Evolutionary conservation across 2,888 invertebrate genomes (phyloP), one percentile per base, ranked within the genome.

Genomic region (Leucophenga montana): DNA sequence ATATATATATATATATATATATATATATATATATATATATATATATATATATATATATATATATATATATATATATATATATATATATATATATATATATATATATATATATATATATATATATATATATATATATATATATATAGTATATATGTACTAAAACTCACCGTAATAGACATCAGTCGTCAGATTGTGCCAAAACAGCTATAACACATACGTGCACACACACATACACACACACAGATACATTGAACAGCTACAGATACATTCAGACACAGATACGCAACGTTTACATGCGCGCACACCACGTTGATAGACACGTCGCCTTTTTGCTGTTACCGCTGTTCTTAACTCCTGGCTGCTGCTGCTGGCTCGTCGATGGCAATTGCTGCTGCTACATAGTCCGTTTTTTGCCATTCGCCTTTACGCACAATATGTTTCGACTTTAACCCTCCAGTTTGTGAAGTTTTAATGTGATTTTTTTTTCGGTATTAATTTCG

Each of bases 351-450:
- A 27, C 27, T 27, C 27, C 27, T 39, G 39, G 33, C 33, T 33
- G 33, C 33, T 33, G 33, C 33, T n/a, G n/a, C n/a, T n/a, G n/a
- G 27, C 39, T 39, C 11, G 39, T 39, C 39, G 8, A 39, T 39
- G 39, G 11, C 39, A 39, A 39, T 39, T 1, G 39, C 46, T 77
- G 39, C 46, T 77, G 50, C 61, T 70, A 71, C 74, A 69, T 73
- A 74, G 66, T 65, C 68, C 78, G 75, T 79, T 73, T 74, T 72
- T 75, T 75, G 72, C 9, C 54, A 20, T 20, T 71, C 69, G 75
- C 80, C 82, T 82, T 79, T 81, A 82, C 81, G 81, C 81, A 82
- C 81, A 82, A 82, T 82, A 82, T 82, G 82, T 82, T 82, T 82
- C 81, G 79, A 80, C 82, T 81, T 82, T 82, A 82, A 79, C 82